Percentiles rank a stretch among this genome's conserved stretches.
phyloP scores from a whole-genome alignment of 1,140 invertebrate genomes.

The Lepeophtheirus salmonis region DNA sequence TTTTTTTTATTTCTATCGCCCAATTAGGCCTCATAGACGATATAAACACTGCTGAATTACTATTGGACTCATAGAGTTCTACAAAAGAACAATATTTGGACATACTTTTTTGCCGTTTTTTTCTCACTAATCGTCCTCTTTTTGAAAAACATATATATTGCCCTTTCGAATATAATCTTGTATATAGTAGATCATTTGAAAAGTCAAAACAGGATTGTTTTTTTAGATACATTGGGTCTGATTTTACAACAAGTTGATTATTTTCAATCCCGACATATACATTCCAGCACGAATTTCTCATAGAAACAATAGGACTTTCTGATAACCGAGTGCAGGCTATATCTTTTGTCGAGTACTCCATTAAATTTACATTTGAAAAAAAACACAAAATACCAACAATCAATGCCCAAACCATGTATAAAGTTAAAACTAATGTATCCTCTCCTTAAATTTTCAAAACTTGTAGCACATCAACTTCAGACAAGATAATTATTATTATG shows the following conservation, averaged over 20 bases:
- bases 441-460: too few relatives aligned
- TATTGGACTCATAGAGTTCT: neutral
- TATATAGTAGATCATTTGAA: neutral
- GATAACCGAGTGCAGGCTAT: neutral
- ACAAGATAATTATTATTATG: too few relatives aligned
- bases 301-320: neutral
- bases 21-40: neutral
- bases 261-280: neutral
- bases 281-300: neutral
- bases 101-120: too few relatives aligned
- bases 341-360: too few relatives aligned
- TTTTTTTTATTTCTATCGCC: neutral
- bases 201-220: neutral
- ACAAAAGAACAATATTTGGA: neutral
- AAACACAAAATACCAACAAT: too few relatives aligned
- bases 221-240: neutral
- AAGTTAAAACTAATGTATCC: too few relatives aligned
- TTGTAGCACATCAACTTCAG: too few relatives aligned
- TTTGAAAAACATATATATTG: neutral
- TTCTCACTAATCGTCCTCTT: neutral
- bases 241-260: neutral
- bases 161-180: neutral
- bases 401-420: too few relatives aligned
- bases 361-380: slow-evolving; percentile 12
- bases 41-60: neutral